Evolutionary conservation across 2,888 invertebrate genomes (phyloP).

Genomic region (Cryptus armator): DNA sequence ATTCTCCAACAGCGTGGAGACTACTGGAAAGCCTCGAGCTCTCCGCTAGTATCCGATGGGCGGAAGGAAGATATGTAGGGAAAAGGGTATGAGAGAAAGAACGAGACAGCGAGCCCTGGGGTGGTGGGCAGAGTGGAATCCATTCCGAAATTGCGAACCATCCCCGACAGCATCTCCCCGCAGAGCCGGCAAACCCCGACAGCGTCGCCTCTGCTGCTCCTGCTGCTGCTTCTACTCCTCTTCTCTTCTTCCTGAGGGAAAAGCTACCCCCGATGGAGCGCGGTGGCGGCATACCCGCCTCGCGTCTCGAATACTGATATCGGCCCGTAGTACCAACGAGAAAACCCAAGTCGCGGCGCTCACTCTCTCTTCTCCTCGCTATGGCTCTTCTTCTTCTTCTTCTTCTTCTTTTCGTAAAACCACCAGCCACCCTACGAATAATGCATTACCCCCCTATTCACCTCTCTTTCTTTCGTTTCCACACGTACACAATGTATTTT

Average conservation of each 20-base stretch:
- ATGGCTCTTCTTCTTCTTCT: constrained; percentile 27
- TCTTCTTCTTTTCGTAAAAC: constrained; percentile 72
- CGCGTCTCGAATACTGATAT: constrained; percentile 84
- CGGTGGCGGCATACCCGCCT: constrained; percentile 73
- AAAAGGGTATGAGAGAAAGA: constrained; percentile 51
- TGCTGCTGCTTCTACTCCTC: constrained; percentile 68
- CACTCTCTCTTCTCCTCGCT: constrained; percentile 54
- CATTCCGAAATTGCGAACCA: constrained; percentile 85
- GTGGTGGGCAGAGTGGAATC: constrained; percentile 81
- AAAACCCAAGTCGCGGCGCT: constrained; percentile 80
- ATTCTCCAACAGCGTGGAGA: constrained; percentile 58
- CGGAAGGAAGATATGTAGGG: constrained; percentile 61
- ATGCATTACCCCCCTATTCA: constrained; percentile 79
- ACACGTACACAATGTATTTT: constrained; percentile 34
- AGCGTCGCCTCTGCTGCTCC: constrained; percentile 53
- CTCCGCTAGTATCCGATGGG: constrained; percentile 2
- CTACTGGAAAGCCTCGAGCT: constrained; percentile 47
- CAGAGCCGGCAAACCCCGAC: constrained; percentile 62
- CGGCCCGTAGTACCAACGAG: constrained; percentile 80
- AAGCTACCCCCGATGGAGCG: constrained; percentile 74
- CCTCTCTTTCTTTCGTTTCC: constrained; percentile 57
- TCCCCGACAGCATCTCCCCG: constrained; percentile 75
- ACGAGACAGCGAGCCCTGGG: constrained; percentile 55
- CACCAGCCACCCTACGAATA: constrained; percentile 81
- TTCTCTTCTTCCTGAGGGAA: constrained; percentile 81